Conservation (phyloP, 2,888 invertebrate genomes). For the Cylloceria caligata region DNA sequence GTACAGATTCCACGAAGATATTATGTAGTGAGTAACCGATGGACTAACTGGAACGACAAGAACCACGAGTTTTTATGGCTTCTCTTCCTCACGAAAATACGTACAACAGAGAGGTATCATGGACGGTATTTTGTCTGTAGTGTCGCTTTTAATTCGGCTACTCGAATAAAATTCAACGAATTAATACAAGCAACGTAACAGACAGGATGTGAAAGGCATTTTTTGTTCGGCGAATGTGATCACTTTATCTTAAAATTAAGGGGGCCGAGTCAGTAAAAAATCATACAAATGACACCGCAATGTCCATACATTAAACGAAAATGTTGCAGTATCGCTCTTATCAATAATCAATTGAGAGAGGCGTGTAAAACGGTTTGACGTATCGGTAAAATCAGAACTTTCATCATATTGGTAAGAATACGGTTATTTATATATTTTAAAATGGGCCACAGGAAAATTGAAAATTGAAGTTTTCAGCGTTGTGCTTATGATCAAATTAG, state of each 20-base stretch:
- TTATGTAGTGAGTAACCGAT: slow-evolving; percentile 54
- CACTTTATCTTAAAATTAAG: no score
- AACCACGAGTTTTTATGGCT: background rate
- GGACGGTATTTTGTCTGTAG: background rate
- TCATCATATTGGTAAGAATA: no score
- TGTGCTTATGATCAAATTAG: no score
- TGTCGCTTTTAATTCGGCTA: background rate
- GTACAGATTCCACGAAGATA: slow-evolving; percentile 61
- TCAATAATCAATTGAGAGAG: background rate
- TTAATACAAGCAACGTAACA: background rate
- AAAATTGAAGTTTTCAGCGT: no score
- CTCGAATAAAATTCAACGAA: background rate
- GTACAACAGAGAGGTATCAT: background rate
- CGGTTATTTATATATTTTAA: no score
- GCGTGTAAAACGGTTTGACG: no score
- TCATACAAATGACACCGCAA: no score
- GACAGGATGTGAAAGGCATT: background rate
- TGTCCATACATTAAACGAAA: no score
- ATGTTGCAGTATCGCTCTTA: background rate
- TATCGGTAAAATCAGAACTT: no score
- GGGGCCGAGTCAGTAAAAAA: no score
- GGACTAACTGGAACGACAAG: slow-evolving; percentile 53
- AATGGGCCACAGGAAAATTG: no score
- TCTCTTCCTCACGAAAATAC: background rate
- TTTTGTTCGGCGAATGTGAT: no score